These are phyloP conservation scores for Macrochelys suwanniensis DNA, from an alignment of 2,797 vertebrate species.

Conservation along the genomic window DNA sequence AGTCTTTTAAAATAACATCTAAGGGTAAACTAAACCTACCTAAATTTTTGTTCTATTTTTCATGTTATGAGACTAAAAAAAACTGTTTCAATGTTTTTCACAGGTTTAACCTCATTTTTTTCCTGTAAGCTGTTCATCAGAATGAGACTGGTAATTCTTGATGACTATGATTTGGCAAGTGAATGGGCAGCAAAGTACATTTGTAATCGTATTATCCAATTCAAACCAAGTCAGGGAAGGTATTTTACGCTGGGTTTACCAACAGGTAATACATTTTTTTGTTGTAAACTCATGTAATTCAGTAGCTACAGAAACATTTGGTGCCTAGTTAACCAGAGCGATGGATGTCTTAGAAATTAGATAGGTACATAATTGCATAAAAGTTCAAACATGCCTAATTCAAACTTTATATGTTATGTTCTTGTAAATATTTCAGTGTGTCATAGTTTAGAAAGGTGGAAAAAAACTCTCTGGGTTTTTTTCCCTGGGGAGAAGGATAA, in stretches of 20 bases:
- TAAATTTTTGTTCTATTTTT: neutral
- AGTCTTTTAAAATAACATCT: neutral
- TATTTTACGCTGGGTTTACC: conserved; percentile 87
- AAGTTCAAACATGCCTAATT: neutral
- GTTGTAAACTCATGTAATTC: neutral
- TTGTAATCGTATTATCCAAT: conserved; percentile 89
- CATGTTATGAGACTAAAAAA: neutral
- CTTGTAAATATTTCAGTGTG: neutral
- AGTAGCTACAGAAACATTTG: neutral
- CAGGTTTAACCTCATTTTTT: conserved; percentile 47
- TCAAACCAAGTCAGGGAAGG: conserved; percentile 83
- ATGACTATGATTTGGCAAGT: conserved; percentile 94
- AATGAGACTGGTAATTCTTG: conserved; percentile 91
- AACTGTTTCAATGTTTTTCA: conserved; percentile 1
- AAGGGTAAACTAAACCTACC: neutral
- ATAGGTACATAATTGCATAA: neutral
- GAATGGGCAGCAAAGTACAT: conserved; percentile 99
- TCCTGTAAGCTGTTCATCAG: conserved; percentile 1
- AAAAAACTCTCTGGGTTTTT: neutral
- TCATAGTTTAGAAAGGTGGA: neutral
- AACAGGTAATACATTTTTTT: conserved; percentile 82
- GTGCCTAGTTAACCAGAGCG: neutral
- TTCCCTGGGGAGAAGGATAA: neutral
- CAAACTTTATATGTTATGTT: neutral
- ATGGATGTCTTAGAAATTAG: neutral